Percentiles rank a stretch among this genome's conserved stretches.
Conservation (phyloP, 1,140 invertebrate species). For the Drosophila punjabiensis region DNA sequence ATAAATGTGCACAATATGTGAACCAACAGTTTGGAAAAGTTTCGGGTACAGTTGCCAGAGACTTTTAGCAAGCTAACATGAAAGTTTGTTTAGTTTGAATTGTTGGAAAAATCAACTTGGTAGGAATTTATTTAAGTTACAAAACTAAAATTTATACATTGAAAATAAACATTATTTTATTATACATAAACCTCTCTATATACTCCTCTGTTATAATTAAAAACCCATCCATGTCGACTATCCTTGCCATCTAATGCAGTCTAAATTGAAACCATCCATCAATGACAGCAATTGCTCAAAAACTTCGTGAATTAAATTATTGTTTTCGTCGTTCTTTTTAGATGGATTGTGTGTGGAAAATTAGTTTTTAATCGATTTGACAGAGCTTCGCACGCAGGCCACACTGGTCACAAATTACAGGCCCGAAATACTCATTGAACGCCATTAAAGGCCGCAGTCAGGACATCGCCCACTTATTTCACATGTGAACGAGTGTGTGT, state of each 20-base stretch:
- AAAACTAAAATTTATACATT: background rate
- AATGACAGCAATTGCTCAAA: slow-evolving; percentile 30
- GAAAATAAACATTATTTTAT: background rate
- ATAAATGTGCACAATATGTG: slow-evolving; percentile 15
- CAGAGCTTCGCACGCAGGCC: slow-evolving; percentile 58
- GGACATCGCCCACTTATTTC: slow-evolving; percentile 22
- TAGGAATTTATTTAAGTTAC: background rate
- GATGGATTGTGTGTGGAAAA: slow-evolving; percentile 57
- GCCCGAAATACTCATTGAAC: slow-evolving; percentile 48
- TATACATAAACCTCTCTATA: background rate
- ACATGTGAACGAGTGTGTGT: slow-evolving; percentile 25
- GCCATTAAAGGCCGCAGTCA: slow-evolving; percentile 23
- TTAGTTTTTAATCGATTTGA: slow-evolving; percentile 84
- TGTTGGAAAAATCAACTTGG: background rate
- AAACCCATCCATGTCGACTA: background rate
- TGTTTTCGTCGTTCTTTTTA: slow-evolving; percentile 36
- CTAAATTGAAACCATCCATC: slow-evolving; percentile 26
- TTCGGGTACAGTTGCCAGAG: slow-evolving; percentile 14
- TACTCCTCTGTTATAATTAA: background rate
- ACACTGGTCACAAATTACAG: slow-evolving; percentile 55
- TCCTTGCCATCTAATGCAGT: background rate
- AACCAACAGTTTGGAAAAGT: slow-evolving; percentile 6
- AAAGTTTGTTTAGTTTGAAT: background rate
- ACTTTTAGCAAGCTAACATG: background rate
- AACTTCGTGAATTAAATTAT: slow-evolving; percentile 33